Evolutionary conservation across 2,888 invertebrate species (phyloP), one percentile per base, ranked within the genome.

Genomic region (Eudasyphora cyanicolor): DNA sequence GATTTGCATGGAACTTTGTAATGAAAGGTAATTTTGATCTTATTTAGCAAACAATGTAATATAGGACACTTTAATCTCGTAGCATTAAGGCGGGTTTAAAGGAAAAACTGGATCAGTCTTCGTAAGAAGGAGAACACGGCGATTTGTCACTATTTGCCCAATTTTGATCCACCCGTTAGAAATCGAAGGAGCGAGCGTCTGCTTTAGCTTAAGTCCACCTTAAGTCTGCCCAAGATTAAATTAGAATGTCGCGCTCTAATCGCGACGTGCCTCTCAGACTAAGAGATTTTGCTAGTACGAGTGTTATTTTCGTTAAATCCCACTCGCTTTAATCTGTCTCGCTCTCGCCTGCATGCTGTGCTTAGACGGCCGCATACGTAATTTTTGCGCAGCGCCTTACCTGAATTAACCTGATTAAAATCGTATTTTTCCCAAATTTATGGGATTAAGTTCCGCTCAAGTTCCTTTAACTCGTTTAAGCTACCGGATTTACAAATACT

Each of bases 401-500:
- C 86, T 89, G 89, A 84, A 88, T 88, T 88, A 89, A 88, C 88
- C 89, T 89, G 89, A 89, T 89, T 89, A 88, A 89, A 88, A 87
- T 88, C 86, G 86, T 85, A 89, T 88, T 88, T 90, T 89, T 87
- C 86, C 87, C 87, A 90, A 88, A 89, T 89, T 89, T 88, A 88
- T 88, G 87, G 88, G 86, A 87, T 89, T 90, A 89, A 89, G 89
- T 90, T 90, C 87, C 87, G 89, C 27, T 77, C 87, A 87, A 88
- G 89, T 89, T 88, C 86, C 87, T 89, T 90, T 90, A 89, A 89
- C 90, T 89, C 90, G 88, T 90, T 89, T 89, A 87, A 88, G 89
- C 89, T 90, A 90, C 89, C 88, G 90, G 89, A 89, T 89, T 89
- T 88, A 86, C 54, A 45, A 27, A 49, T 83, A 45, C 29, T 27